Evolutionary conservation across 2,113 vertebrate species (phyloP).

Genomic region (Silurus asotus): DNA sequence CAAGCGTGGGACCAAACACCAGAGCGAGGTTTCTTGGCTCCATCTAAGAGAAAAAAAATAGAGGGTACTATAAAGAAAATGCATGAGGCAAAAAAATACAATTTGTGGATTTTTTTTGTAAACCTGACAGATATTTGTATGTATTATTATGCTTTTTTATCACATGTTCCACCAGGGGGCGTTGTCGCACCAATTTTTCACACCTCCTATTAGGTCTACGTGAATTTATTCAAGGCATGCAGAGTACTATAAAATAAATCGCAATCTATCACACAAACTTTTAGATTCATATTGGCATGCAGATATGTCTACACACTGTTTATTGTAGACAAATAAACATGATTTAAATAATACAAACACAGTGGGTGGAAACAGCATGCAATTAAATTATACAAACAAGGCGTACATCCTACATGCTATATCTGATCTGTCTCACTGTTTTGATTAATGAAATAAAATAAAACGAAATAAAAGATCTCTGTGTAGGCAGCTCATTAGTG

Average conservation of each 20-base stretch:
- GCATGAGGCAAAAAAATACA: not conserved
- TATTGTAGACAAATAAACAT: not conserved
- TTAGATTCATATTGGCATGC: not conserved
- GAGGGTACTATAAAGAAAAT: not conserved
- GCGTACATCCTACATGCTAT: not conserved
- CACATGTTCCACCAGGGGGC: not conserved
- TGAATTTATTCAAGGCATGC: not conserved
- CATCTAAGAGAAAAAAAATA: slow-evolving; percentile 76
- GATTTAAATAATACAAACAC: not conserved
- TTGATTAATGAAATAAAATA: not conserved
- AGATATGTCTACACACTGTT: not conserved
- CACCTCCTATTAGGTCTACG: not conserved
- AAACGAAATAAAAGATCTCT: not conserved
- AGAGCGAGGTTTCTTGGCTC: slow-evolving; percentile 93
- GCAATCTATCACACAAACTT: not conserved
- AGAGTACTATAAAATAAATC: not conserved
- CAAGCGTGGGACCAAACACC: slow-evolving; percentile 94
- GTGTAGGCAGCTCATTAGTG: not conserved
- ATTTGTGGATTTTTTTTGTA: too few species aligned
- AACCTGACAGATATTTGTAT: not conserved
- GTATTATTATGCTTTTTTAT: not conserved
- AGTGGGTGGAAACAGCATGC: not conserved
- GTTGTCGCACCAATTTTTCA: not conserved
- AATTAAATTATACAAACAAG: not conserved
- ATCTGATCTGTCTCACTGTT: not conserved